Evolutionary conservation across 2,888 invertebrate genomes (phyloP).

Genomic region (Loripinus fragilis): DNA sequence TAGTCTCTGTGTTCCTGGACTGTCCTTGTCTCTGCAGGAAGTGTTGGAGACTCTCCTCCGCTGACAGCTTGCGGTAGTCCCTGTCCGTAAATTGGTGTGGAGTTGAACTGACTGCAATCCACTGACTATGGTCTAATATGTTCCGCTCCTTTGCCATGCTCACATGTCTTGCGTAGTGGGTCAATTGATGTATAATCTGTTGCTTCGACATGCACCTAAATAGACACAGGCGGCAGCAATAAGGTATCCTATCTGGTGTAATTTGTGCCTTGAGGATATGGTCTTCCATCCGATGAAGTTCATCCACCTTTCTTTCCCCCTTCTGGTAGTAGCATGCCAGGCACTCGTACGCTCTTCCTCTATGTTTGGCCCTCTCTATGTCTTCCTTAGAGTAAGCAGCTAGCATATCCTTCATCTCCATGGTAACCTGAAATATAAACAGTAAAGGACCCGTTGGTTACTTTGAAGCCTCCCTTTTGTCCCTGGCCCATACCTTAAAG

Average conservation of each 20-base stretch:
- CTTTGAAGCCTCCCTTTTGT: no score
- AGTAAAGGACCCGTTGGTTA: no score
- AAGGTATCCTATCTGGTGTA: neutral
- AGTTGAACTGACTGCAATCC: neutral
- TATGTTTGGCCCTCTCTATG: neutral
- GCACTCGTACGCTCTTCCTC: neutral
- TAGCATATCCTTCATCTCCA: no score
- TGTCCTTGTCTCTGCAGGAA: neutral
- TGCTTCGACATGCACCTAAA: neutral
- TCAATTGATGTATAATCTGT: neutral
- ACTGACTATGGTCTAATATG: neutral
- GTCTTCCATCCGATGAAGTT: neutral
- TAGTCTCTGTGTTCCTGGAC: no score
- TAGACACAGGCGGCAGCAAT: neutral
- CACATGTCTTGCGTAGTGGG: neutral
- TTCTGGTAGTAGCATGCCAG: neutral
- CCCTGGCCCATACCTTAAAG: no score
- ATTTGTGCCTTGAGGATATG: neutral
- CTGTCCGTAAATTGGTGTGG: neutral
- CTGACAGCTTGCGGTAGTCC: neutral
- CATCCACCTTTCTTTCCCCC: neutral
- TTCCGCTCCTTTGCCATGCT: neutral
- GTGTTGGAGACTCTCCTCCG: neutral
- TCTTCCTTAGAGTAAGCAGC: no score
- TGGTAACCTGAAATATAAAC: no score